Conservation (phyloP, 37 sponge, comb jelly and placozoan species). For the Petrosia ficiformis region DNA sequence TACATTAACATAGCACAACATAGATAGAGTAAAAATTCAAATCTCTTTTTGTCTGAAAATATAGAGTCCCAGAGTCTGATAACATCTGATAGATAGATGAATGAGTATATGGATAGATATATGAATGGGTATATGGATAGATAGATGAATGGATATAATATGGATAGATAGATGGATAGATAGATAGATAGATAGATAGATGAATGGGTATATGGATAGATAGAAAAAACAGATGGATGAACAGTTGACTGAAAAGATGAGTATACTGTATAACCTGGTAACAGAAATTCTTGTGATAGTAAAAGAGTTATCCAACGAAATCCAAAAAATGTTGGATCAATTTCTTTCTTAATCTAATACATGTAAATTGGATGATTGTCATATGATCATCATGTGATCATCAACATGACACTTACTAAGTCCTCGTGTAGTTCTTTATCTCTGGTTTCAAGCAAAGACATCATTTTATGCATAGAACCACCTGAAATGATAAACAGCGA, state of each 20-base stretch:
- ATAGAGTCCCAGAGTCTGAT: slow-evolving; percentile 89
- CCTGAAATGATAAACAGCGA: slow-evolving; percentile 42
- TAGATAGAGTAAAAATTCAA: slow-evolving; percentile 76
- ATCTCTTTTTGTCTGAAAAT: slow-evolving; percentile 79
- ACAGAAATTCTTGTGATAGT: slow-evolving; percentile 93
- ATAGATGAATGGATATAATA: no score
- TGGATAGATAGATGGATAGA: no score
- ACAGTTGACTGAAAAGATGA: neutral
- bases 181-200: no score
- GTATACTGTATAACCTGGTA: slow-evolving; percentile 67
- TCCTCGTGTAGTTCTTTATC: slow-evolving; percentile 60
- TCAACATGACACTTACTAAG: slow-evolving; percentile 21
- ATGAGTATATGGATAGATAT: neutral
- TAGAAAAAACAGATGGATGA: no score
- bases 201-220: no score
- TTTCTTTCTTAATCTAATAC: slow-evolving; percentile 35
- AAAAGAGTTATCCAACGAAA: slow-evolving; percentile 95
- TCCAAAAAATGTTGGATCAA: slow-evolving; percentile 81
- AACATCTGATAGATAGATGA: slow-evolving; percentile 49
- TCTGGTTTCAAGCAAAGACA: slow-evolving; percentile 50
- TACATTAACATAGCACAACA: slow-evolving; percentile 94
- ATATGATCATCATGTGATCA: neutral
- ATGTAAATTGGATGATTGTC: neutral
- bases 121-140: no score
- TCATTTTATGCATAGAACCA: slow-evolving; percentile 70